Conservation (phyloP, 2,888 invertebrate species). For the Achlya flavicornis region DNA sequence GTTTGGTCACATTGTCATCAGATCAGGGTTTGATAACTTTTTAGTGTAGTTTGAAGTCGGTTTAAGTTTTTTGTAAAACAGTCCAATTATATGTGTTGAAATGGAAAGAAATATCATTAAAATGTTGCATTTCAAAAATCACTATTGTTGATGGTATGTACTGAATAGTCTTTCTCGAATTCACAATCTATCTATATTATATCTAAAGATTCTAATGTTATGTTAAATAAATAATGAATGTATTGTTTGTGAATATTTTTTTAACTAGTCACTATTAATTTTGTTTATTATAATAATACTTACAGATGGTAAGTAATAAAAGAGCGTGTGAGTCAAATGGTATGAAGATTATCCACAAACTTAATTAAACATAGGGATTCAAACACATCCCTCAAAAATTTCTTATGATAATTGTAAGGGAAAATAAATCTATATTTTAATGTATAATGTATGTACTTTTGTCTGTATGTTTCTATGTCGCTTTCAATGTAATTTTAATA, state of each 20-base stretch:
- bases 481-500: conserved; percentile 71
- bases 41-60: too few relatives aligned
- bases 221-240: conserved; percentile 15
- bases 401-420: conserved; percentile 82
- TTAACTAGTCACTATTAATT: conserved; percentile 22
- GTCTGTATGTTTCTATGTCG: conserved; percentile 76
- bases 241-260: conserved; percentile 30
- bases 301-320: too few relatives aligned
- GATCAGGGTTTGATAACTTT: too few relatives aligned
- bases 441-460: conserved; percentile 66
- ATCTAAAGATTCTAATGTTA: conserved; percentile 14
- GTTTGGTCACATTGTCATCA: too few relatives aligned
- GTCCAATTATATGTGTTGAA: too few relatives aligned
- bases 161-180: too few relatives aligned
- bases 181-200: too few relatives aligned
- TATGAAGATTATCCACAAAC: conserved; percentile 25
- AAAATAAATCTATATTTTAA: conserved; percentile 71
- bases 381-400: conserved; percentile 60
- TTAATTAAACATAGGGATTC: conserved; percentile 37
- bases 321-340: conserved; percentile 6
- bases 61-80: too few relatives aligned
- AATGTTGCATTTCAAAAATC: too few relatives aligned
- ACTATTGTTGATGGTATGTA: too few relatives aligned
- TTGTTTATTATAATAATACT: conserved; percentile 47
- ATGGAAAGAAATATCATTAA: too few relatives aligned